phyloP scores from a whole-genome alignment of 2,888 invertebrate genomes.

The Epirrita christyi region DNA sequence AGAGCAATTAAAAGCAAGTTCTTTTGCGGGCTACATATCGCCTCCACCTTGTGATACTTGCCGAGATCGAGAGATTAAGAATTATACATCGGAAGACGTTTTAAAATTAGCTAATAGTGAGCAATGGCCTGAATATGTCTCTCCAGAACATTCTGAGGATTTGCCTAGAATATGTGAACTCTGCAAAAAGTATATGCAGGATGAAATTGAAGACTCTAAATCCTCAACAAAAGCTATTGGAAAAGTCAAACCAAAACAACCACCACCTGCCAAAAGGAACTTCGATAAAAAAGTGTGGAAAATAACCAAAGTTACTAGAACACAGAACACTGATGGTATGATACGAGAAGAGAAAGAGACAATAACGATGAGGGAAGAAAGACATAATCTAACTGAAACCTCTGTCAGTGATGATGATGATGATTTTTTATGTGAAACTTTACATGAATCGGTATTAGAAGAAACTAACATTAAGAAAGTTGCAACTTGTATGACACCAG shows the following conservation, averaged over 20 bases:
- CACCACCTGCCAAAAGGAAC: no score
- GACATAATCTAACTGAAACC: slow-evolving; percentile 43
- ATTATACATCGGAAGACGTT: no score
- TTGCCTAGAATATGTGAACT: slow-evolving; percentile 17
- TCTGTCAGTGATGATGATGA: slow-evolving; percentile 34
- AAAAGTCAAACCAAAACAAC: no score
- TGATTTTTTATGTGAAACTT: not conserved
- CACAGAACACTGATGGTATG: slow-evolving; percentile 49
- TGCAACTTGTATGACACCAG: not conserved
- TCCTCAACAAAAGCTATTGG: no score
- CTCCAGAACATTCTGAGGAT: not conserved
- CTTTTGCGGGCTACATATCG: not conserved
- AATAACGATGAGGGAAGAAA: slow-evolving; percentile 43
- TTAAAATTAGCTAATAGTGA: not conserved
- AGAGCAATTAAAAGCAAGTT: not conserved
- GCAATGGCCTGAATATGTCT: slow-evolving; percentile 6
- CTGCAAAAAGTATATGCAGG: slow-evolving; percentile 23
- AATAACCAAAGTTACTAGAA: slow-evolving; percentile 49
- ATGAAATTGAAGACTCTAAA: no score
- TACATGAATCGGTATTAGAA: not conserved
- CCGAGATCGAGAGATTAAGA: no score
- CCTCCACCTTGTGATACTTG: not conserved
- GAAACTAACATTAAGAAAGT: not conserved
- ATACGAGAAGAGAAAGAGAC: slow-evolving; percentile 50
- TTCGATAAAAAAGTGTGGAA: slow-evolving; percentile 49